phyloP scores from a whole-genome alignment of 2,888 invertebrate genomes.

The Tipula confusa region DNA sequence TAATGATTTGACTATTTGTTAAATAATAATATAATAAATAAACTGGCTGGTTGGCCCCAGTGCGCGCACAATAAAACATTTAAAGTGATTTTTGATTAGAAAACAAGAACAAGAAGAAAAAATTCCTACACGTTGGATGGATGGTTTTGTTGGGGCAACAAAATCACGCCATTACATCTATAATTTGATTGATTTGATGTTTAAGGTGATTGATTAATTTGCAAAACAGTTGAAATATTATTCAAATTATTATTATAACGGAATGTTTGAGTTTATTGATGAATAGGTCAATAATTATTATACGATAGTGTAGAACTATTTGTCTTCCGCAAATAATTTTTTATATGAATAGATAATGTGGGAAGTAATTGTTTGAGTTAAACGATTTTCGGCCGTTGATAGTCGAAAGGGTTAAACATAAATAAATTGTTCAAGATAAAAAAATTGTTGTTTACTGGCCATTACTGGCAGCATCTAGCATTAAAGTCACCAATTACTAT shows the following conservation, averaged over 20 bases:
- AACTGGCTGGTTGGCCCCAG: too few species aligned
- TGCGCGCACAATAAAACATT: neutral
- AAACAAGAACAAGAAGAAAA: neutral
- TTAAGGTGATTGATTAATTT: neutral
- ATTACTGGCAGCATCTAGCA: too few species aligned
- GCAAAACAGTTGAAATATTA: neutral
- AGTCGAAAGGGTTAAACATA: too few species aligned
- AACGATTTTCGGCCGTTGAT: too few species aligned
- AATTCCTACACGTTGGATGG: neutral
- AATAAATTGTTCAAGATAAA: too few species aligned
- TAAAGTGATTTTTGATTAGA: constrained; percentile 3
- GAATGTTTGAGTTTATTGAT: neutral
- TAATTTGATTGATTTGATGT: neutral
- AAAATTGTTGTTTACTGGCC: too few species aligned
- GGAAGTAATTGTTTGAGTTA: neutral
- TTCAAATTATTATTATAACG: constrained; percentile 7
- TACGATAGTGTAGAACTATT: neutral
- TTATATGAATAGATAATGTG: neutral
- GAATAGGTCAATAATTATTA: constrained; percentile 14
- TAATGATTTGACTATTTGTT: constrained; percentile 12
- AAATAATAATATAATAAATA: neutral
- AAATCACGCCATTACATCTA: neutral
- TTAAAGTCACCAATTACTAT: too few species aligned
- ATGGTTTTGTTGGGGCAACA: neutral
- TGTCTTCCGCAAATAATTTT: neutral